Evolutionary conservation across 1,140 invertebrate species (phyloP), one percentile per base, ranked within the genome.

Genomic region (Condylostylus longicornis): DNA sequence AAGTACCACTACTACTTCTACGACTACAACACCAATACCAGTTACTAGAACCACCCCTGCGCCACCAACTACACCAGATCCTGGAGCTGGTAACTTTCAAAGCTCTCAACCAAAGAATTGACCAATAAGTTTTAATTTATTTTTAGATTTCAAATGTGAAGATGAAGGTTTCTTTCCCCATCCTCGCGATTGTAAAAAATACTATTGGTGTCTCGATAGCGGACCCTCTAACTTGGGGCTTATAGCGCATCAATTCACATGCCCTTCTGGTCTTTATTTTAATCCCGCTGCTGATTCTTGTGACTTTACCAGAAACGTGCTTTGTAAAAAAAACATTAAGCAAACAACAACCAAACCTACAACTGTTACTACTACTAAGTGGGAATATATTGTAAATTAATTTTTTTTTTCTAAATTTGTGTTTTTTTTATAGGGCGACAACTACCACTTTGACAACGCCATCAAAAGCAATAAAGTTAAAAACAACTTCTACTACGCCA

Each of bases 111-210:
- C 15, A 31, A 17, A 31, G 13, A 17, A 31, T 31, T 12, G 2
- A n/a, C 18, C 3, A 6, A 23, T 21, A 19, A 9, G 3, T 36
- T 10, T 36, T 36, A 12, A 10, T 3, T 18, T 17, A 19, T 34
- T 9, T 35, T 35, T 47, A 67, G 83, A 85, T 49, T 94, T 93
- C 54, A 83, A 86, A 49, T 94, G 88, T 50, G 82, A 81, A 50
- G 86, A 91, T 42, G 88, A 93, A 69, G 88, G 88, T 27, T 94
- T 94, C 63, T 93, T 79, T 63, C 77, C 79, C n/a, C 86, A 94
- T 64, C 86, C 87, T 1, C 70, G 80, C 21, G 86, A 91, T 52
- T 94, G 88, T 60, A 87, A 88, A 54, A 91, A 91, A 53, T 94
- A 94, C 49, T 93, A 87, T 61, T 91, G 87, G 87, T 94, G 88